Evolutionary conservation across 2,113 vertebrate species (phyloP).

Genomic region (Paramormyrops kingsleyae): DNA sequence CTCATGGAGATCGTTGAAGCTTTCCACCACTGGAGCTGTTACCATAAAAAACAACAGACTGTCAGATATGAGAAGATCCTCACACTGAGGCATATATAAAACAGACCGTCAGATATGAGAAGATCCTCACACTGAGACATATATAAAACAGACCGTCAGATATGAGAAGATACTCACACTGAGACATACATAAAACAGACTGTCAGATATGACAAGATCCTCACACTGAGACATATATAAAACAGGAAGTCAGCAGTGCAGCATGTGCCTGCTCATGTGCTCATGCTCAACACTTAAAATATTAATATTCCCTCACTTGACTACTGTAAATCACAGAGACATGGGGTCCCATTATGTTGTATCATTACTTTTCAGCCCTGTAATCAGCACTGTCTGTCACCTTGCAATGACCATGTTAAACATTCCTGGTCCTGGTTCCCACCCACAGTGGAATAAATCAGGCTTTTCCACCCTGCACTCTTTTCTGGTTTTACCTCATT

Average conservation of each 20-base stretch:
- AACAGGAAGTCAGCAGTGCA: background rate
- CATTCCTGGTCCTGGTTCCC: background rate
- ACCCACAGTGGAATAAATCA: background rate
- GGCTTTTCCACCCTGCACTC: background rate
- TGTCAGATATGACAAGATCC: background rate
- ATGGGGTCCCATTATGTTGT: background rate
- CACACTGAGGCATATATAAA: background rate
- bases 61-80: background rate
- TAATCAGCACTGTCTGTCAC: background rate
- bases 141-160: background rate
- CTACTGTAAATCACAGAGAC: background rate
- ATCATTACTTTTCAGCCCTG: background rate
- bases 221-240: background rate
- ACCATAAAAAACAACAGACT: slow-evolving; percentile 32
- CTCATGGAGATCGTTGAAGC: slow-evolving; percentile 74
- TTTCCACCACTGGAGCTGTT: slow-evolving; percentile 49
- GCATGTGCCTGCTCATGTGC: no score
- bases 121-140: background rate
- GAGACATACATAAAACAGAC: background rate
- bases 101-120: background rate
- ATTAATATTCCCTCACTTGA: background rate
- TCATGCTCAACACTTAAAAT: background rate
- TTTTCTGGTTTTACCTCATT: background rate
- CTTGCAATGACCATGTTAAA: background rate
- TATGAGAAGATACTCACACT: background rate